Conservation (phyloP, 2,113 vertebrate species). For the Oreotrochilus melanogaster region DNA sequence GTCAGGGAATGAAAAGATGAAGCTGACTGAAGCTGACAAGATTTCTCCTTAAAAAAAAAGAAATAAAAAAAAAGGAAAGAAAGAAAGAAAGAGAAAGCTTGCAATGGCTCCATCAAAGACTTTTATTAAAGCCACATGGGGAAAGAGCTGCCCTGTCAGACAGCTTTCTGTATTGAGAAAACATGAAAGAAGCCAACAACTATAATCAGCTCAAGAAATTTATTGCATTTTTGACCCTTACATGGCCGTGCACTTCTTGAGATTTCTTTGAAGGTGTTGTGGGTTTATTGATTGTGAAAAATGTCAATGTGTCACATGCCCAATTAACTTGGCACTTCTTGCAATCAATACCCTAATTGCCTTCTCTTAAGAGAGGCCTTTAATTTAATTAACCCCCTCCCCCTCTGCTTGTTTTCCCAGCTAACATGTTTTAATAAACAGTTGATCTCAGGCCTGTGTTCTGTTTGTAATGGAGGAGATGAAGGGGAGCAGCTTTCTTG, state of each 20-base stretch:
- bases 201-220: constrained; percentile 66
- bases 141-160: constrained; percentile 48
- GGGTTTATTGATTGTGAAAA: constrained; percentile 68
- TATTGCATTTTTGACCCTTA: constrained; percentile 64
- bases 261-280: constrained; percentile 68
- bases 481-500: background rate
- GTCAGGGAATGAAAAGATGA: background rate
- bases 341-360: constrained; percentile 73
- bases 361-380: constrained; percentile 65
- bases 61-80: background rate
- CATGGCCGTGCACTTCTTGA: background rate
- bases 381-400: constrained; percentile 72
- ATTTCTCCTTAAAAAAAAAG: constrained; percentile 18
- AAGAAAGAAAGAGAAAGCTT: background rate
- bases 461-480: background rate
- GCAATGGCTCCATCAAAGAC: constrained; percentile 63
- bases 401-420: constrained; percentile 12
- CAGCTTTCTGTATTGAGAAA: constrained; percentile 51
- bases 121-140: constrained; percentile 60
- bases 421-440: constrained; percentile 46
- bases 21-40: constrained; percentile 56
- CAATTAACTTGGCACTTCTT: constrained; percentile 70
- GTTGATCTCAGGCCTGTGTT: background rate
- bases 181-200: constrained; percentile 69
- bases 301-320: constrained; percentile 72